Evolutionary conservation across 1,140 invertebrate species (phyloP), one percentile per base, ranked within the genome.

Genomic region (Dendroctonus ponderosae): DNA sequence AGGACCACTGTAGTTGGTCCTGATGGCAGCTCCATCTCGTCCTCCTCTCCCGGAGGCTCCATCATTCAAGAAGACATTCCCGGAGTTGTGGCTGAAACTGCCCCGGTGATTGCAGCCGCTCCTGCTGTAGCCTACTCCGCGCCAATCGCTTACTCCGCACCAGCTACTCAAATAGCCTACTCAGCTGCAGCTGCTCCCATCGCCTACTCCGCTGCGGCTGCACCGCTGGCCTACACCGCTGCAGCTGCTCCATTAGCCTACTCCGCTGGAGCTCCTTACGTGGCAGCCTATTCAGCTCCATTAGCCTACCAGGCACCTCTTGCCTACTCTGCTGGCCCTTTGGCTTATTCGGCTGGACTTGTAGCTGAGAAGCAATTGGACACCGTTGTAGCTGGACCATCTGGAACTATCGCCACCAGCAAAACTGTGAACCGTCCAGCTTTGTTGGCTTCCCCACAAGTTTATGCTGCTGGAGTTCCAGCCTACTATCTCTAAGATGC

Each of bases 11-110:
- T 74, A 7, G 56, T 69, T 2, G 72, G 72, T 38, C 71, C 72
- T 11, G 72, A 74, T 43, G 72, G 72, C 38, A 72, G 72, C 38
- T 38, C 66, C 5, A 72, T 73, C 41, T 66, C 62, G 8, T 66
- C 72, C 14, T 67, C 62, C 38, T 62, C 66, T 14, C 70, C 67
- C 37, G 72, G 69, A 46, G 72, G 71, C 48, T 52, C 62, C 50
- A 71, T 73, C 56, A 56, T 73, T 11, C 48, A 67, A 8, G 71
- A 71, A 37, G 62, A 62, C 37, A 41, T 11, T 37, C 39, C 52
- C 42, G 62, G 52, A 59, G 58, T 66, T 26, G 60, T 71, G 37
- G 66, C 59, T 9, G 26, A 59, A n/a, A 38, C 61, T 5, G 61
- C 61, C n/a, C 67, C 62, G 43, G 61, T 59, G 50, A 40, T 59